A percentile compares a stretch with the other conserved stretches of the same genome.
Conservation (phyloP, 92 coral and sea anemone species). For the Plumapathes pennacea region DNA sequence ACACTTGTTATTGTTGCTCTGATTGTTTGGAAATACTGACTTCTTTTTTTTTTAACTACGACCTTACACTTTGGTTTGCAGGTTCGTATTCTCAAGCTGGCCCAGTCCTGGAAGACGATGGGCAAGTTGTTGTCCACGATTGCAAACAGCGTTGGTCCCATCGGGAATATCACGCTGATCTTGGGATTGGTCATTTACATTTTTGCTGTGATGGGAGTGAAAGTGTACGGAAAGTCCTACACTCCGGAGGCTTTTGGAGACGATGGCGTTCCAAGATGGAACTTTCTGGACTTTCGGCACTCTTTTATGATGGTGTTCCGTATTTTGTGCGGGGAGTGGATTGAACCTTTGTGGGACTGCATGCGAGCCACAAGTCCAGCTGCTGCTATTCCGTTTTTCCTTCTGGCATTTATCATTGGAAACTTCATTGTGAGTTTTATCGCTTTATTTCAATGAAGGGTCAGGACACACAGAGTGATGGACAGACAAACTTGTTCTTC, state of each 20-base stretch:
- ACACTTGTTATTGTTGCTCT: too few relatives aligned
- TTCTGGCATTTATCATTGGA: constrained; percentile 93
- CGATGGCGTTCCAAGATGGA: constrained; percentile 92
- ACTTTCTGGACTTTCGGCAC: constrained; percentile 91
- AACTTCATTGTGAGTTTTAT: constrained; percentile 84
- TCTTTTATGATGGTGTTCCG: constrained; percentile 97
- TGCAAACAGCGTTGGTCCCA: constrained; percentile 86
- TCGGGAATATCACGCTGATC: constrained; percentile 88
- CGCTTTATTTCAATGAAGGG: too few relatives aligned
- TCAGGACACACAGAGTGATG: too few relatives aligned
- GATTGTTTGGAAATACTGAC: too few relatives aligned
- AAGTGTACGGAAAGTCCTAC: constrained; percentile 79
- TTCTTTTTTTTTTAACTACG: too few relatives aligned
- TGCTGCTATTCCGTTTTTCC: constrained; percentile 79
- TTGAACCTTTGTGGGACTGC: constrained; percentile 98
- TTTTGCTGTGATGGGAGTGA: constrained; percentile 88
- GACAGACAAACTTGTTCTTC: too few relatives aligned
- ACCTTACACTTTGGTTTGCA: too few relatives aligned
- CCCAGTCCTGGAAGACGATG: constrained; percentile 97
- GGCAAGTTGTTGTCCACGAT: constrained; percentile 80
- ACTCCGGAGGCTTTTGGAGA: constrained; percentile 65
- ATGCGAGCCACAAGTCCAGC: constrained; percentile 91
- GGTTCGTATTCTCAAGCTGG: constrained; percentile 87
- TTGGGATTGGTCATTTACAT: constrained; percentile 86
- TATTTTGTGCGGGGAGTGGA: constrained; percentile 97